phyloP scores from a whole-genome alignment of 2,113 vertebrate genomes.

The Cyanoramphus novaezelandiae region DNA sequence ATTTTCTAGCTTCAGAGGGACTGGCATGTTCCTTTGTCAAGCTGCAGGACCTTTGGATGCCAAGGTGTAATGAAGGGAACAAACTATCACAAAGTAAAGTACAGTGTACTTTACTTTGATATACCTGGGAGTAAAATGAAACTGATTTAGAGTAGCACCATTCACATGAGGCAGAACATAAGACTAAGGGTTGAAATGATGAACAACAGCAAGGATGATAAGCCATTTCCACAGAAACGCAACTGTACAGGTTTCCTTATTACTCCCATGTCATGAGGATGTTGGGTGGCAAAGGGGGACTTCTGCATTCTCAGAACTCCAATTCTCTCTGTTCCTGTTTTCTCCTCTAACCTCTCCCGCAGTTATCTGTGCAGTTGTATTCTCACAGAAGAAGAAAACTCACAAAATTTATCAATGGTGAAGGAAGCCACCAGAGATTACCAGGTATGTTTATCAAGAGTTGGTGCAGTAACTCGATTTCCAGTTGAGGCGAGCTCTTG shows the following conservation, averaged over 20 bases:
- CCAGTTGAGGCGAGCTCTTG: neutral
- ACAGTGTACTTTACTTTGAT: neutral
- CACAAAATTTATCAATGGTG: constrained; percentile 76
- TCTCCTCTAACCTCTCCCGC: neutral
- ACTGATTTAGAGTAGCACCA: neutral
- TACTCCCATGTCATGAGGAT: neutral
- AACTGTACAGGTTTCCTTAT: neutral
- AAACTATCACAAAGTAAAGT: neutral
- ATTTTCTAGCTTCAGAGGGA: neutral
- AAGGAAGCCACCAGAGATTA: constrained; percentile 74
- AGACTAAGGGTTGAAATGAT: neutral
- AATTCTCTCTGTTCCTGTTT: neutral
- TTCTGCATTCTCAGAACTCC: neutral
- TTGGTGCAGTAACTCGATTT: neutral
- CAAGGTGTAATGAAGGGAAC: neutral
- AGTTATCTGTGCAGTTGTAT: constrained; percentile 86
- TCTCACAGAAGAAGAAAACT: constrained; percentile 75
- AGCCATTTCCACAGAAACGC: neutral
- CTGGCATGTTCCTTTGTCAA: neutral
- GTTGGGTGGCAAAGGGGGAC: neutral
- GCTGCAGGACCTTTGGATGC: neutral
- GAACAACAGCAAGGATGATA: neutral
- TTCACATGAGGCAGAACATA: neutral
- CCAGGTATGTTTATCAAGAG: constrained; percentile 76
- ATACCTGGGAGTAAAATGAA: neutral